Conservation (phyloP, 2,888 invertebrate genomes). For the Aphodius sticticus region DNA sequence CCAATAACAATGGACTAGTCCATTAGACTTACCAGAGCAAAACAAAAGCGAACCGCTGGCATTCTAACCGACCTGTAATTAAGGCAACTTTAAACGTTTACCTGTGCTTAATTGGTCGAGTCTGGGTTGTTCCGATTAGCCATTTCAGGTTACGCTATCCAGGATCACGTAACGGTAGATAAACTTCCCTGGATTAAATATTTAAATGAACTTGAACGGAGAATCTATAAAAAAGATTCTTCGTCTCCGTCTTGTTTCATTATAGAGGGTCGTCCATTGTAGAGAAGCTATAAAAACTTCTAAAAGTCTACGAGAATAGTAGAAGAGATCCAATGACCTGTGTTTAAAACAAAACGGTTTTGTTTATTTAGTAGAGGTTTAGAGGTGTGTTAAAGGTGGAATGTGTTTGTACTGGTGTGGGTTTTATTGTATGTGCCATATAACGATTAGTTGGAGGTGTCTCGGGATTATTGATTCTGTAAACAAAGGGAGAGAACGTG, state of each 20-base stretch:
- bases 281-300: background rate
- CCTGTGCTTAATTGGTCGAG: constrained; percentile 4
- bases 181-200: background rate
- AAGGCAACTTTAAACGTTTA: background rate
- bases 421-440: background rate
- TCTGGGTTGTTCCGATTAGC: background rate
- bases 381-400: background rate
- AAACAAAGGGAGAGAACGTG: background rate
- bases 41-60: background rate
- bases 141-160: background rate
- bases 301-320: background rate
- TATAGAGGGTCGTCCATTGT: background rate
- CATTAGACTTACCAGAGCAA: background rate
- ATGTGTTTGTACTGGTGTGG: background rate
- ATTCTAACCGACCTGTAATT: constrained; percentile 4
- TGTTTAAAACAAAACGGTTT: background rate
- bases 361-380: background rate
- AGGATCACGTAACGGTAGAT: background rate
- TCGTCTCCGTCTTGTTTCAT: background rate
- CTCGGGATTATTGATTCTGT: background rate
- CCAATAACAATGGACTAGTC: background rate
- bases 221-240: background rate
- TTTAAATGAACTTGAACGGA: constrained; percentile 4
- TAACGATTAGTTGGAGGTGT: background rate
- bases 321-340: background rate